A percentile compares a stretch with the other conserved stretches of the same genome.
Conservation (phyloP, 37 sponge, comb jelly and placozoan genomes). For the Oscarella lobularis region DNA sequence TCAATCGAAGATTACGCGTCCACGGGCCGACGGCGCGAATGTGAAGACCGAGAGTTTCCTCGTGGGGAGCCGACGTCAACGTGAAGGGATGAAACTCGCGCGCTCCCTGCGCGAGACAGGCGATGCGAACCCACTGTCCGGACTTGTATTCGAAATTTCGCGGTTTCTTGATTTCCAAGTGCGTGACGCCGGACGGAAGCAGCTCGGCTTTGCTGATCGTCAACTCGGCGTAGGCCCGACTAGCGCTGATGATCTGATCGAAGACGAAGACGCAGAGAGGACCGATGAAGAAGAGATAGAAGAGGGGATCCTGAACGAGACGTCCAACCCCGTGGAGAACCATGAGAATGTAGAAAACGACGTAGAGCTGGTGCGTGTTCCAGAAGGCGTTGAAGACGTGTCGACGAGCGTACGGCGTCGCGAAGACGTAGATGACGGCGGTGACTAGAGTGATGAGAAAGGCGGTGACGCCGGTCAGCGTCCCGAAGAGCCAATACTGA, state of each 20-base stretch:
- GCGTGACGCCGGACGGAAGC: constrained; percentile 78
- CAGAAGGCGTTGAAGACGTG: constrained; percentile 89
- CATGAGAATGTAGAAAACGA: constrained; percentile 81
- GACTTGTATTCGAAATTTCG: constrained; percentile 17
- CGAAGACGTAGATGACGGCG: constrained; percentile 74
- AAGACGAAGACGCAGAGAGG: constrained; percentile 74
- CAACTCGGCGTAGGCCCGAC: constrained; percentile 41
- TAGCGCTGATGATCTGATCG: constrained; percentile 73
- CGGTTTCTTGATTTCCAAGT: constrained; percentile 90
- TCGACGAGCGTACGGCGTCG: constrained; percentile 78
- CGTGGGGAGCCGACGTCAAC: constrained; percentile 88
- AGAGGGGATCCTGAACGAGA: constrained; percentile 90
- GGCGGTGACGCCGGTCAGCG: constrained; percentile 82
- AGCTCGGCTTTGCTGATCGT: constrained; percentile 47
- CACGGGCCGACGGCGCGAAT: constrained; percentile 91
- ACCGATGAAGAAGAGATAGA: constrained; percentile 90
- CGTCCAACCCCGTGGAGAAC: constrained; percentile 90
- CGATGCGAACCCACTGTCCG: constrained; percentile 89
- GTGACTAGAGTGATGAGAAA: constrained; percentile 55
- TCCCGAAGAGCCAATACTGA: constrained; percentile 84
- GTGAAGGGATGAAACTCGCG: constrained; percentile 98
- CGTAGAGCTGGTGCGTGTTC: constrained; percentile 87
- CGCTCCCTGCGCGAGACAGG: constrained; percentile 58
- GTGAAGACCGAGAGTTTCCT: constrained; percentile 87
- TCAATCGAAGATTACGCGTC: constrained; percentile 87